Evolutionary conservation across 1,140 invertebrate genomes (phyloP).

Genomic region (Cepaea nemoralis): DNA sequence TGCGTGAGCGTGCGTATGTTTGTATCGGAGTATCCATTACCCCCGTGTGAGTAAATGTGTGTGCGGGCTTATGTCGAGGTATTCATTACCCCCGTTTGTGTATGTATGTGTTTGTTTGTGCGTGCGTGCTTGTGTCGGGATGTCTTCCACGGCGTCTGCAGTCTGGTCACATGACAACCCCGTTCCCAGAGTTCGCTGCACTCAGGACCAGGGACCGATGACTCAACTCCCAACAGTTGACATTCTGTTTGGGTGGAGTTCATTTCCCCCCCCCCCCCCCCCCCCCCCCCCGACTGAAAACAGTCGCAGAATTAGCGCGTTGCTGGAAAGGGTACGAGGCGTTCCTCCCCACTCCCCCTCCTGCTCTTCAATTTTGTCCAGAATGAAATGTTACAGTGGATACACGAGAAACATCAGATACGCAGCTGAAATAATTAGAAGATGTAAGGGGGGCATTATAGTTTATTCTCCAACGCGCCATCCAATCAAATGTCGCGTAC

Average conservation of each 20-base stretch:
- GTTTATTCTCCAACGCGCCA: not conserved
- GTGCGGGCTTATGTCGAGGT: too few species aligned
- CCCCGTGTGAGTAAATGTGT: too few species aligned
- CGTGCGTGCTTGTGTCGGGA: too few species aligned
- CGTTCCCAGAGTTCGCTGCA: too few species aligned
- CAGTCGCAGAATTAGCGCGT: conserved; percentile 1
- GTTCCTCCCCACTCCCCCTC: too few species aligned
- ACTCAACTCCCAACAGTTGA: not conserved
- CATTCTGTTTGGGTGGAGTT: not conserved
- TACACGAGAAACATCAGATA: conserved; percentile 6
- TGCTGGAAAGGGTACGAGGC: too few species aligned
- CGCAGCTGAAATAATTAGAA: conserved; percentile 19
- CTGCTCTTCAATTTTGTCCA: not conserved
- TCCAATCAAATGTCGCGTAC: not conserved
- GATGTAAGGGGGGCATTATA: not conserved
- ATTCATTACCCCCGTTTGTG: too few species aligned
- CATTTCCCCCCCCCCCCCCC: not conserved
- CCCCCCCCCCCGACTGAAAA: not conserved
- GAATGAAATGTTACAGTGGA: not conserved
- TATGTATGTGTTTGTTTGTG: too few species aligned
- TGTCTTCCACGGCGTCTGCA: too few species aligned
- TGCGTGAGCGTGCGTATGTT: too few species aligned
- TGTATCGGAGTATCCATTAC: too few species aligned
- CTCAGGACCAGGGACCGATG: not conserved
- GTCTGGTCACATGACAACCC: too few species aligned